These are phyloP conservation scores for Heliconius nattereri DNA, from an alignment of 1,140 invertebrate genomes.

Conservation along the genomic window DNA sequence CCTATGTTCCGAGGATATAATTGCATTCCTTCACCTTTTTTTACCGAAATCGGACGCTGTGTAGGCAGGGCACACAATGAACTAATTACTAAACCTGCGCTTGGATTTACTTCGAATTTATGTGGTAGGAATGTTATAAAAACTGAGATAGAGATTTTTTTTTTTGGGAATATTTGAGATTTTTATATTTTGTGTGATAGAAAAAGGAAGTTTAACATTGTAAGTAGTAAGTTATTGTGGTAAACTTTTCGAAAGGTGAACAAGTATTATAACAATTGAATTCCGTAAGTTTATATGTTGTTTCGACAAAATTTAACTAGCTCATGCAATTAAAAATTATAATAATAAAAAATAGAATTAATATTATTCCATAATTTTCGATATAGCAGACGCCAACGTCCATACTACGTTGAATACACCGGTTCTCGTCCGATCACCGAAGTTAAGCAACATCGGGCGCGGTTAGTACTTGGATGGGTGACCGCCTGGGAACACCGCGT, in stretches of 20 bases:
- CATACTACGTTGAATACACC: conserved; percentile 41
- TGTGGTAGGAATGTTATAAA: conserved; percentile 55
- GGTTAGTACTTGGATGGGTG: conserved; percentile 49
- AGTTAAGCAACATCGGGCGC: conserved; percentile 49
- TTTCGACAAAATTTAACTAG: too few relatives aligned
- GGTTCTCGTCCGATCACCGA: conserved; percentile 54
- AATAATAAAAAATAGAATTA: too few relatives aligned
- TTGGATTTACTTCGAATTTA: conserved; percentile 51
- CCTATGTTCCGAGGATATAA: conserved; percentile 39
- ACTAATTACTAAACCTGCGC: conserved; percentile 46
- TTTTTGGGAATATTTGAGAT: neutral
- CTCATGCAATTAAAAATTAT: too few relatives aligned
- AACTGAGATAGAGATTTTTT: conserved; percentile 35
- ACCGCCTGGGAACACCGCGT: conserved; percentile 23
- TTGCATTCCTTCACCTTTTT: conserved; percentile 43
- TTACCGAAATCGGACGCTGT: conserved; percentile 42
- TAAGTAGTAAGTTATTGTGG: too few relatives aligned
- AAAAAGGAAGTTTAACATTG: too few relatives aligned
- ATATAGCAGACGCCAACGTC: neutral
- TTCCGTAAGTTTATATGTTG: too few relatives aligned
- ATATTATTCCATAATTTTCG: too few relatives aligned
- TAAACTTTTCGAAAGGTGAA: too few relatives aligned
- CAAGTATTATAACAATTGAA: too few relatives aligned
- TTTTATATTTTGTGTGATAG: neutral
- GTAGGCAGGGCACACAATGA: conserved; percentile 37